Evolutionary conservation across 2,797 vertebrate genomes (phyloP).

Genomic region (Crax fasciolata): DNA sequence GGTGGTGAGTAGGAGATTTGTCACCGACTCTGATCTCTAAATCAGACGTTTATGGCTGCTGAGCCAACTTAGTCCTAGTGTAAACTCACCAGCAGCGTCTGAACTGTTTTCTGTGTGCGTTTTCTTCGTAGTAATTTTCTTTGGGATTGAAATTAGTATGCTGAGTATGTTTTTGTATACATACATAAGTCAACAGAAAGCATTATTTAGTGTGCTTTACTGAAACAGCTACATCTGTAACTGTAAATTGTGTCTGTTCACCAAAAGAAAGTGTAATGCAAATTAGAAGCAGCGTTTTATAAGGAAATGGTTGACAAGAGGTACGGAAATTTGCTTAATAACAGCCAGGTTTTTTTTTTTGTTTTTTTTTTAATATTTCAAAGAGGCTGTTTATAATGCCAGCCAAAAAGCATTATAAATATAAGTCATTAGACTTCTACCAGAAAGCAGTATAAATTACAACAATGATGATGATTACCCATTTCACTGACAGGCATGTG

Average conservation of each 20-base stretch:
- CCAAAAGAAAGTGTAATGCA: conserved; percentile 2
- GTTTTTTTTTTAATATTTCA: conserved; percentile 36
- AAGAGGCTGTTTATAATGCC: conserved; percentile 50
- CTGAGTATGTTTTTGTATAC: background rate
- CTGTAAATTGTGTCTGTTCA: background rate
- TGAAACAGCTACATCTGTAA: conserved; percentile 18
- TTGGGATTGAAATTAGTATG: background rate
- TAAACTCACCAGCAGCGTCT: background rate
- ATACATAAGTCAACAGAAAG: background rate
- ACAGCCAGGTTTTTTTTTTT: background rate
- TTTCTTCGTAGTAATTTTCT: background rate
- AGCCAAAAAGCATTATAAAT: conserved; percentile 64
- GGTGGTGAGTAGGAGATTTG: background rate
- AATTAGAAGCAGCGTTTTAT: conserved; percentile 19
- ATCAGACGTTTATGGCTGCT: background rate
- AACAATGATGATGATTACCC: conserved; percentile 44
- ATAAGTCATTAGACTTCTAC: conserved; percentile 52
- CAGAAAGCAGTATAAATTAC: conserved; percentile 61
- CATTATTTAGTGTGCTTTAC: background rate
- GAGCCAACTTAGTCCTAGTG: background rate
- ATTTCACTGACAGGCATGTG: conserved; percentile 61
- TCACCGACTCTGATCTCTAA: background rate
- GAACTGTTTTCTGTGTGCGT: background rate
- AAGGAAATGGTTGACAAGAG: conserved; percentile 2
- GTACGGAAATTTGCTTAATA: conserved; percentile 11